Conservation (phyloP, 1,140 invertebrate genomes). For the Nylanderia fulva region DNA sequence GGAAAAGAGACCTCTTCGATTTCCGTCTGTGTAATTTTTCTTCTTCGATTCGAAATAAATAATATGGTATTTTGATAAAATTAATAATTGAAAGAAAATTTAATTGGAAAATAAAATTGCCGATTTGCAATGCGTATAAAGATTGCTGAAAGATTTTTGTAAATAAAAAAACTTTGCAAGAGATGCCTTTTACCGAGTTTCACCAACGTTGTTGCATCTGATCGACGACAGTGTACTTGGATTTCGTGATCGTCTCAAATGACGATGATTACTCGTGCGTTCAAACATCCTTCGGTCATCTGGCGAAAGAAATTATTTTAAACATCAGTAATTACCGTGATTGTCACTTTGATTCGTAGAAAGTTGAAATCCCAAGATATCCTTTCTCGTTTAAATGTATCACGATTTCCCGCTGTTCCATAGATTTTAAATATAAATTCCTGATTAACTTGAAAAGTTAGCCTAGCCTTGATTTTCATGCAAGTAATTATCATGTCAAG, state of each 20-base stretch:
- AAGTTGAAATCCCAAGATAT: conserved; percentile 18
- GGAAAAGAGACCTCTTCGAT: neutral
- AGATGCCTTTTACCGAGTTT: neutral
- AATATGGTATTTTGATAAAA: neutral
- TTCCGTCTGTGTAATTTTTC: neutral
- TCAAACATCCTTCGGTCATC: conserved; percentile 7
- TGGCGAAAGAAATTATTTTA: conserved; percentile 30
- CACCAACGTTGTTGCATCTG: neutral
- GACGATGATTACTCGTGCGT: neutral
- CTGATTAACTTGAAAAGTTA: neutral
- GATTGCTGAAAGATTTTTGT: neutral
- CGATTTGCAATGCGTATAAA: neutral
- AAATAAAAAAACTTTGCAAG: neutral
- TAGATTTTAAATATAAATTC: neutral
- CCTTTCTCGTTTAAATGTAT: neutral
- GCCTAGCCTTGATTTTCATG: neutral
- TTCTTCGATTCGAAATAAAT: neutral
- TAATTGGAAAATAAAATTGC: neutral
- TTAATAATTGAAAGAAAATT: neutral
- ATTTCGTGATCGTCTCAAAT: conserved; percentile 22
- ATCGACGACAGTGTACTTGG: neutral
- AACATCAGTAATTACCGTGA: conserved; percentile 16
- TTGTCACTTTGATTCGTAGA: conserved; percentile 28
- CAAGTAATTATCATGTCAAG: neutral
- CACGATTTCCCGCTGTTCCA: neutral